phyloP scores from a whole-genome alignment of 1,140 invertebrate genomes.

The Antheraea mylitta region DNA sequence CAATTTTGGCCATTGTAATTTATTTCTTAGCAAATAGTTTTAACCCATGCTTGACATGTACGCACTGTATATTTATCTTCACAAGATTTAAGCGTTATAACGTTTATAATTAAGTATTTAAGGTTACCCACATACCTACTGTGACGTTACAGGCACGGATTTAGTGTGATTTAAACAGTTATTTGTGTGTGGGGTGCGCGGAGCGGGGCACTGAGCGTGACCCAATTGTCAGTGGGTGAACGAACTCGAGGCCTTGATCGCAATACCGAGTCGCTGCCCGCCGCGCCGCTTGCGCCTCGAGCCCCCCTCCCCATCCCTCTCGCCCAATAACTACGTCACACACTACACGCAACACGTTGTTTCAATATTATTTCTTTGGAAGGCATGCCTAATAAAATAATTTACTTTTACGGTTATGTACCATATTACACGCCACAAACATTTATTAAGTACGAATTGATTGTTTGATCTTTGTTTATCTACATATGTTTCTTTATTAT shows the following conservation, averaged over 20 bases:
- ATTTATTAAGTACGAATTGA: background rate
- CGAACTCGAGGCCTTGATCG: conserved; percentile 74
- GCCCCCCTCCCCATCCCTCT: conserved; percentile 7
- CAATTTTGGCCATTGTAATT: too few relatives aligned
- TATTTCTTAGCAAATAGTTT: too few relatives aligned
- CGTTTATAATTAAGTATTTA: conserved; percentile 26
- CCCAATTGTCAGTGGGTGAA: conserved; percentile 67
- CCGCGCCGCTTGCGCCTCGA: conserved; percentile 23
- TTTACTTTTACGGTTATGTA: conserved; percentile 15
- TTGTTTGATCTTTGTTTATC: background rate
- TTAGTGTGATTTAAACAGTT: conserved; percentile 69
- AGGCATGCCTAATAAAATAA: conserved; percentile 30
- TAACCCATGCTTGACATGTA: too few relatives aligned
- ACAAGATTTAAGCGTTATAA: background rate
- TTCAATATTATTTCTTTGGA: conserved; percentile 38
- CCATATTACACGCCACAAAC: background rate
- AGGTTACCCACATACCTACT: conserved; percentile 32
- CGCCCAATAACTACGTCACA: conserved; percentile 42
- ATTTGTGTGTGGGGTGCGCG: conserved; percentile 53
- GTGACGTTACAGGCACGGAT: conserved; percentile 52
- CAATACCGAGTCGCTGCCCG: conserved; percentile 52
- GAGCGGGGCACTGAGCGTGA: conserved; percentile 57
- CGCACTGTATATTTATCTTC: too few relatives aligned
- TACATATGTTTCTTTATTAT: background rate
- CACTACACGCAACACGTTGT: conserved; percentile 41